Conservation (phyloP, 2,113 vertebrate species). For the Entelurus aequoreus region DNA sequence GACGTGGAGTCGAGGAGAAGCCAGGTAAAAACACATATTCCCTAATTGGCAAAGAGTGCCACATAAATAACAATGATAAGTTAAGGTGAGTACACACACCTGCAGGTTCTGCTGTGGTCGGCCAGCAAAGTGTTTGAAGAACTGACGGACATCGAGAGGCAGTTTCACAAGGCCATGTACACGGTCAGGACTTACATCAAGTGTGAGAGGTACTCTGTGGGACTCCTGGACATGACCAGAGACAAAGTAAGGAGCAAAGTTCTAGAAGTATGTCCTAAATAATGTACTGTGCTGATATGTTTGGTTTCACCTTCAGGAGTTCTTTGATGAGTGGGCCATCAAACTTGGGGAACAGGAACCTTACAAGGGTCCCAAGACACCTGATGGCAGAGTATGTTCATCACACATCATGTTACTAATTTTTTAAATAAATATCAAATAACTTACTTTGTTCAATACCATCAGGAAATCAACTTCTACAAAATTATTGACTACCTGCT, state of each 20-base stretch:
- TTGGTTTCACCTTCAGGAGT: conserved; percentile 72
- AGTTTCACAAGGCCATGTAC: conserved; percentile 94
- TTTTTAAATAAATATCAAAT: neutral
- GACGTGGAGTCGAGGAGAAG: conserved; percentile 83
- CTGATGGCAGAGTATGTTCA: conserved; percentile 83
- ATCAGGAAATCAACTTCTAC: conserved; percentile 87
- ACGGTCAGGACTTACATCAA: conserved; percentile 83
- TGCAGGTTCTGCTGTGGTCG: conserved; percentile 84
- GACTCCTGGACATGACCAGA: conserved; percentile 92
- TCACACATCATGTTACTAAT: neutral
- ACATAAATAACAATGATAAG: neutral
- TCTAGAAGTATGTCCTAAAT: neutral
- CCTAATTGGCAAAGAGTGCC: no score
- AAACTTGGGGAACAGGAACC: conserved; percentile 85
- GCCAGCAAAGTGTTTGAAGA: conserved; percentile 95
- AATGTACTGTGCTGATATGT: neutral
- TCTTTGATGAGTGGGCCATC: conserved; percentile 88
- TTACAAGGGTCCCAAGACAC: conserved; percentile 91
- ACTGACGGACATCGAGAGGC: conserved; percentile 89
- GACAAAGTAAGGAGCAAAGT: conserved; percentile 75
- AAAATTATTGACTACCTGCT: conserved; percentile 92
- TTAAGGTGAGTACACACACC: neutral
- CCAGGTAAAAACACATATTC: conserved; percentile 73
- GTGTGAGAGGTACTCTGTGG: conserved; percentile 87
- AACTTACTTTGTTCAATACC: neutral